Evolutionary conservation across 1,140 invertebrate species (phyloP).

Genomic region (Pygmarrhopalites habei): DNA sequence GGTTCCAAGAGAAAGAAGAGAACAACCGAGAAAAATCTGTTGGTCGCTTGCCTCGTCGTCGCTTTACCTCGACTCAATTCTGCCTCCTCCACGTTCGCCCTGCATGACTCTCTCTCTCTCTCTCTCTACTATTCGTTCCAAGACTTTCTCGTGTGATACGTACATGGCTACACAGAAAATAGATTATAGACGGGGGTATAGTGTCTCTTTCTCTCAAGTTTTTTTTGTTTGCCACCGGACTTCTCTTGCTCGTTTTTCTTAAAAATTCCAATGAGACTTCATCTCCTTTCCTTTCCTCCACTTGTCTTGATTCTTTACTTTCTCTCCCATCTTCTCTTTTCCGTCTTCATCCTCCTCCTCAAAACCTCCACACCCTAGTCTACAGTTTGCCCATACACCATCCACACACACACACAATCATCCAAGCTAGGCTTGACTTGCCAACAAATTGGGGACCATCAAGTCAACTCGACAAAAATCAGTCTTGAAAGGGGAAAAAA

Average conservation of each 20-base stretch:
- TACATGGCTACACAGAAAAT: too few species aligned
- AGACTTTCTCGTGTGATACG: too few species aligned
- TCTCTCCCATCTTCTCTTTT: neutral
- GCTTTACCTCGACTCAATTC: too few species aligned
- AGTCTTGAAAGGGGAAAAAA: neutral
- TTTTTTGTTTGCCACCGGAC: slow-evolving; percentile 18
- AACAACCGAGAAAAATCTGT: too few species aligned
- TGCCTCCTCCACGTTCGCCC: too few species aligned
- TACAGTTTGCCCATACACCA: neutral
- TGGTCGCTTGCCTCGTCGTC: too few species aligned
- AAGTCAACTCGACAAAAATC: slow-evolving; percentile 7
- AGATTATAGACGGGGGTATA: too few species aligned
- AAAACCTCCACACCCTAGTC: neutral
- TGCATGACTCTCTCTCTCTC: too few species aligned
- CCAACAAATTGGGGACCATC: slow-evolving; percentile 5
- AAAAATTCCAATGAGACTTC: slow-evolving; percentile 14
- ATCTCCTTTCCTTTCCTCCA: neutral
- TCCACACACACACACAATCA: too few species aligned
- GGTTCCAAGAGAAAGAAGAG: too few species aligned
- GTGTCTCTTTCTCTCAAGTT: neutral
- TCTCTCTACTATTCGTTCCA: too few species aligned
- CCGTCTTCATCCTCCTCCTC: slow-evolving; percentile 1
- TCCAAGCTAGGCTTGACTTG: neutral
- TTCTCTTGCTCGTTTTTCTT: slow-evolving; percentile 19
- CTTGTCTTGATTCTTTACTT: slow-evolving; percentile 1